These are phyloP conservation scores for Myotis davidii DNA, from an alignment of 2,113 vertebrate genomes.

Conservation along the genomic window DNA sequence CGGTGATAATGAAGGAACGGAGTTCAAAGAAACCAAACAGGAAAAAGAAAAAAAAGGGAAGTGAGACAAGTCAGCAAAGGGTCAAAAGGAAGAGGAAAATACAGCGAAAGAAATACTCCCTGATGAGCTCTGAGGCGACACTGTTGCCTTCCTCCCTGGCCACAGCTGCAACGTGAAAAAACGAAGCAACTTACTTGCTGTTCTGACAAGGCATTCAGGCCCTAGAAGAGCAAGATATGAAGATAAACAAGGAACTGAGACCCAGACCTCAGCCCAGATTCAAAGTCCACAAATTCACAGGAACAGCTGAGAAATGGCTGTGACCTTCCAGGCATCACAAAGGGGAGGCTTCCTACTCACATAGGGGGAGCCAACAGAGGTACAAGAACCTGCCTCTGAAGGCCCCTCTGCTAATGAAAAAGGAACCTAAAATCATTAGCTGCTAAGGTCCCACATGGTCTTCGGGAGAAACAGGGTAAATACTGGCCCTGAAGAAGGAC, in stretches of 20 bases:
- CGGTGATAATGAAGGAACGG: not conserved
- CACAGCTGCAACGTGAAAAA: not conserved
- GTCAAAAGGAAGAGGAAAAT: constrained; percentile 36
- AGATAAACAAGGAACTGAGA: not conserved
- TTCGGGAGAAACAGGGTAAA: not conserved
- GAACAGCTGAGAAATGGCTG: not conserved
- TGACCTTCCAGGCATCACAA: not conserved
- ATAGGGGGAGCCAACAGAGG: not conserved
- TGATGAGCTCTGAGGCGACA: not conserved
- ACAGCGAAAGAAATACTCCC: not conserved
- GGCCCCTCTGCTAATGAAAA: not conserved
- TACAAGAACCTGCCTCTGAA: not conserved
- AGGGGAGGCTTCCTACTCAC: not conserved
- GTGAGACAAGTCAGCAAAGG: not conserved
- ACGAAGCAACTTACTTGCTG: not conserved
- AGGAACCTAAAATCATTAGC: not conserved
- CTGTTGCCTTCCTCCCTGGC: not conserved
- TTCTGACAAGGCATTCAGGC: not conserved
- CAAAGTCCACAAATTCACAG: not conserved
- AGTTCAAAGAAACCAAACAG: constrained; percentile 13
- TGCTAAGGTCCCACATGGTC: not conserved
- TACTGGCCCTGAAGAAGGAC: not conserved
- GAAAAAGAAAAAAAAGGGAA: not conserved
- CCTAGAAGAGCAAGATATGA: not conserved
- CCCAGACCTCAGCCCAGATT: not conserved